Evolutionary conservation across 2,113 vertebrate species (phyloP).

Genomic region (Sceloporus undulatus): DNA sequence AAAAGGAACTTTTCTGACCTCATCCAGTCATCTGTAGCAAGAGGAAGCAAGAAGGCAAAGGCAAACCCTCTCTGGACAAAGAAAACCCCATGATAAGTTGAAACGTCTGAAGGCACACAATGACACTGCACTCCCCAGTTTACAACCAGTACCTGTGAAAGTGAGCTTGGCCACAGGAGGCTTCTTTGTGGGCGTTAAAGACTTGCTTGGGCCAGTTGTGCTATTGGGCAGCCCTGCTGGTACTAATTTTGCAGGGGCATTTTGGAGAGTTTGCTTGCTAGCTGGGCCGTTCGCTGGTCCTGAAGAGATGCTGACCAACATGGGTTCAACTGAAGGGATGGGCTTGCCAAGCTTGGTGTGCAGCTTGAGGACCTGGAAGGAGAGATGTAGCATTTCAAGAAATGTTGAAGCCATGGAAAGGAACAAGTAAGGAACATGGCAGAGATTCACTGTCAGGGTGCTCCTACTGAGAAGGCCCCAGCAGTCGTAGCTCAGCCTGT

Average conservation of each 20-base stretch:
- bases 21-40: too few species aligned
- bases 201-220: slow-evolving; percentile 7
- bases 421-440: too few species aligned
- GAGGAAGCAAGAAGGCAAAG: too few species aligned
- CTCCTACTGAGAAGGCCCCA: too few species aligned
- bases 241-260: slow-evolving; percentile 34
- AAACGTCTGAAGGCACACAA: too few species aligned
- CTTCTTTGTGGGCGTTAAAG: slow-evolving; percentile 60
- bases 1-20: too few species aligned
- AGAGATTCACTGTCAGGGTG: too few species aligned
- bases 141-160: slow-evolving; percentile 67
- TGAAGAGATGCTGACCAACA: slow-evolving; percentile 75
- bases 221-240: slow-evolving; percentile 48
- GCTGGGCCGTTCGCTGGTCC: slow-evolving; percentile 70
- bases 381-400: not conserved
- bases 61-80: too few species aligned
- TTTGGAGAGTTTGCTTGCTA: slow-evolving; percentile 57
- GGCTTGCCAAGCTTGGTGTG: slow-evolving; percentile 88
- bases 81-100: too few species aligned
- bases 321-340: slow-evolving; percentile 82
- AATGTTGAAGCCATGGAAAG: too few species aligned
- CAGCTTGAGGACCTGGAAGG: slow-evolving; percentile 85
- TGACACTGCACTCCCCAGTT: too few species aligned
- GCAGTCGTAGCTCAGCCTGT: too few species aligned
- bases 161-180: slow-evolving; percentile 64